Evolutionary conservation across 1,140 invertebrate genomes (phyloP), one percentile per base, ranked within the genome.

Genomic region (Heliothis subflexa): DNA sequence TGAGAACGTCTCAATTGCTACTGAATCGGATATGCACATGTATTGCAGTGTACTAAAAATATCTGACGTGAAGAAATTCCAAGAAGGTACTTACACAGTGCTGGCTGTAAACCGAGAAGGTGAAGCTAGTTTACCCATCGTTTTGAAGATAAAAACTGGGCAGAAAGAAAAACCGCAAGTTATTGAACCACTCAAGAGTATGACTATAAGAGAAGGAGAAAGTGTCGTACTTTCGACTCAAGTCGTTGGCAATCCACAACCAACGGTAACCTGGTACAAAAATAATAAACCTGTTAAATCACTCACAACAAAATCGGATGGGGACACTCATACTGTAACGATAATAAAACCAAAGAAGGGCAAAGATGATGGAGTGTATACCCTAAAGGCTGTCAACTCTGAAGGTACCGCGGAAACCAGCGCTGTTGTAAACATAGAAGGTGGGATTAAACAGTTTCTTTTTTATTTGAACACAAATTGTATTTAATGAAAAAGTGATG

Each of bases 1-100:
- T 68, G 96, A 97, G 55, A 95, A 95, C 81, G 94, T 97, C n/a
- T 95, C 95, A 0, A 95, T 98, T 47, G 96, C 95, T 1, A 97
- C 96, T 0, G 97, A 97, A 89, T 98, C 97, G 11, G 98, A 99
- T 85, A 97, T 98, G 96, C 98, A 99, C 84, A 98, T 98, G 96
- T 99, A 98, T 85, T 97, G 96, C 73, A 98, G 97, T 81, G 96
- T 97, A 14, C 93, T 99, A 9, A 97, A 97, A 87, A 98, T 99
- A 73, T 96, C 96, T 28, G 96, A 97, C 85, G 96, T 98, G 0
- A 95, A 96, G 78, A 97, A 97, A 81, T 94, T 91, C 52, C 98
- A 99, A 93, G 98, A 98, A 94, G 99, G 98, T 25, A 96, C 95
- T 13, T 99, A 99, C 89, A 98, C 98, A 86, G 97, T 99, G 5